Evolutionary conservation across 2,797 vertebrate genomes (phyloP).

Genomic region (Cuniculus paca): DNA sequence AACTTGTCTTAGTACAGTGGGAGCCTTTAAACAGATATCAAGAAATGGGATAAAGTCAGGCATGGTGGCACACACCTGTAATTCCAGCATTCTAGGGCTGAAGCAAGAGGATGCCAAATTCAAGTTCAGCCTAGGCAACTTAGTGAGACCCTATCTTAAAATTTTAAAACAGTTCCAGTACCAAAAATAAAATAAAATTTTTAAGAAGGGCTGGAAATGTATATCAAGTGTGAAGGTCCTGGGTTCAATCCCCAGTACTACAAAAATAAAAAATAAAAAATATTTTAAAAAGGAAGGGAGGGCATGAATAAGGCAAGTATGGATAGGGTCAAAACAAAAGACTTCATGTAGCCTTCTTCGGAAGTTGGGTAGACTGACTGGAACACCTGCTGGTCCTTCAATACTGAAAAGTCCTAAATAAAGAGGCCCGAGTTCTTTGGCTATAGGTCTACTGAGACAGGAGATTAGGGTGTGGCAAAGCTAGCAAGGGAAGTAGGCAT

Average conservation of each 20-base stretch:
- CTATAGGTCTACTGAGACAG: not conserved
- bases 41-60: no score
- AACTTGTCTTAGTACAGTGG: not conserved
- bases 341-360: not conserved
- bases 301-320: not conserved
- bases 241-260: not conserved
- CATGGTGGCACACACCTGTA: not conserved
- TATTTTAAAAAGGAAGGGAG: not conserved
- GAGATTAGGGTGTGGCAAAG: not conserved
- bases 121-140: not conserved
- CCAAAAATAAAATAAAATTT: no score
- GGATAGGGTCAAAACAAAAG: not conserved
- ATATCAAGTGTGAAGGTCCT: not conserved
- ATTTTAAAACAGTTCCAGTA: not conserved
- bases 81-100: no score
- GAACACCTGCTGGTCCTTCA: not conserved
- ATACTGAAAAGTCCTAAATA: not conserved
- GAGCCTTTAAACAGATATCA: not conserved
- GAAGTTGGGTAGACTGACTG: not conserved
- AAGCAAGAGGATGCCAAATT: no score
- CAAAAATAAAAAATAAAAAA: no score
- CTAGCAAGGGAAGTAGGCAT: not conserved
- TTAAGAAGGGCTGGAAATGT: not conserved
- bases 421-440: not conserved
- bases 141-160: not conserved